Conservation (phyloP, 2,113 vertebrate species). For the Chelonoidis abingdonii region DNA sequence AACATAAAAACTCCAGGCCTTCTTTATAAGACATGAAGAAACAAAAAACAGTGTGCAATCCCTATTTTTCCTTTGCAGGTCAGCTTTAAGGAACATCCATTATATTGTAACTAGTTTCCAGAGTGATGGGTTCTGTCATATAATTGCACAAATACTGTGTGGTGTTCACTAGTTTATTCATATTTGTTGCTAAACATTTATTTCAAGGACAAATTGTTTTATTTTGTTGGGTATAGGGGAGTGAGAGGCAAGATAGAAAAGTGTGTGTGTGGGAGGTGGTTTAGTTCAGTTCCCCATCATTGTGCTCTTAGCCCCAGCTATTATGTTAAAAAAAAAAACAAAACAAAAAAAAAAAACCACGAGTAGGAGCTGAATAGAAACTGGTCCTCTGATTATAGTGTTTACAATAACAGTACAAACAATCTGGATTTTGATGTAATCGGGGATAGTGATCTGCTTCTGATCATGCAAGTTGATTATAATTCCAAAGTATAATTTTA, state of each 20-base stretch:
- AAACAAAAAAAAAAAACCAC: not conserved
- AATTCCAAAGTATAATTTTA: not conserved
- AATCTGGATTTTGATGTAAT: not conserved
- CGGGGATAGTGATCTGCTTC: not conserved
- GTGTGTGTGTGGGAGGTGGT: fast-evolving
- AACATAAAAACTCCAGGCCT: not conserved
- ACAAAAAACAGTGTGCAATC: not conserved
- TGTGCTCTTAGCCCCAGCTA: not conserved
- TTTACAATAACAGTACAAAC: not conserved
- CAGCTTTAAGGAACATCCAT: not conserved
- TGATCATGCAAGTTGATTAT: not conserved
- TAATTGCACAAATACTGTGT: not conserved
- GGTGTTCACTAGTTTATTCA: constrained; percentile 14
- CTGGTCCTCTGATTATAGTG: constrained; percentile 16
- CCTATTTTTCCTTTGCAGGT: not conserved
- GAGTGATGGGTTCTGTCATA: not conserved
- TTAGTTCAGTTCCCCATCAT: constrained; percentile 5
- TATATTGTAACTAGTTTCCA: not conserved
- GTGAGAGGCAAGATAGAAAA: not conserved
- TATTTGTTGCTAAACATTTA: not conserved
- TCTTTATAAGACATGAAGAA: not conserved
- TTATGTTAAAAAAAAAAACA: not conserved
- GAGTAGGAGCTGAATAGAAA: not conserved
- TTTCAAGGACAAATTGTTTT: not conserved
- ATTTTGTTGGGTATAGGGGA: not conserved